phyloP scores from a whole-genome alignment of 2,888 invertebrate species.

The Nyleta sp. region DNA sequence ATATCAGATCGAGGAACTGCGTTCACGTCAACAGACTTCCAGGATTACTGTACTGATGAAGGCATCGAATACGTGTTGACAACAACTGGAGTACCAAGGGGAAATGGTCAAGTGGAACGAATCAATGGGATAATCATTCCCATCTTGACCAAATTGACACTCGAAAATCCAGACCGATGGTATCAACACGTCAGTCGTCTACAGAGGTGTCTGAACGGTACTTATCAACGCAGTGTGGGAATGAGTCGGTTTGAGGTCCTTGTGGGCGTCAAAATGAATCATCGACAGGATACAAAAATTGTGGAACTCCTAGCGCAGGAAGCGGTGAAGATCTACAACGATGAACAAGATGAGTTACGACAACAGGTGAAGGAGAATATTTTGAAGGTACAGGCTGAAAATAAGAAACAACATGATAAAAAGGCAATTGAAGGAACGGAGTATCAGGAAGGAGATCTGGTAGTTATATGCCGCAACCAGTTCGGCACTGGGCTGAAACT shows the following conservation, averaged over 20 bases:
- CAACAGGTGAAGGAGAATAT: slow-evolving; percentile 51
- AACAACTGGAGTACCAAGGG: too few species aligned
- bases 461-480: slow-evolving; percentile 62
- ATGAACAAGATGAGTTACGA: slow-evolving; percentile 53
- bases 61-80: too few species aligned
- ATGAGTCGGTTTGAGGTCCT: too few species aligned
- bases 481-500: slow-evolving; percentile 59
- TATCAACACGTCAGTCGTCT: too few species aligned
- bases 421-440: slow-evolving; percentile 1
- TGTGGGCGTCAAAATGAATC: slow-evolving; percentile 45
- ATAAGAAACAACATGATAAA: slow-evolving; percentile 46
- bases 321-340: slow-evolving; percentile 38
- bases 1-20: too few species aligned
- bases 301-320: slow-evolving; percentile 56
- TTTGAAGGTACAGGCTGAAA: slow-evolving; percentile 68
- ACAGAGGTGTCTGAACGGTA: slow-evolving; percentile 2
- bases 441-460: slow-evolving; percentile 50
- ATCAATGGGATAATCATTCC: neutral
- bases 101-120: too few species aligned
- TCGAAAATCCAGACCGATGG: too few species aligned
- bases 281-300: slow-evolving; percentile 43
- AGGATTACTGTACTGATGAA: too few species aligned
- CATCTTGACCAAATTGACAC: too few species aligned
- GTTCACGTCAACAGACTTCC: too few species aligned
- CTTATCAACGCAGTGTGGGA: neutral